Evolutionary conservation across 2,888 invertebrate species (phyloP), one percentile per base, ranked within the genome.

Genomic region (Elgonia sp.): DNA sequence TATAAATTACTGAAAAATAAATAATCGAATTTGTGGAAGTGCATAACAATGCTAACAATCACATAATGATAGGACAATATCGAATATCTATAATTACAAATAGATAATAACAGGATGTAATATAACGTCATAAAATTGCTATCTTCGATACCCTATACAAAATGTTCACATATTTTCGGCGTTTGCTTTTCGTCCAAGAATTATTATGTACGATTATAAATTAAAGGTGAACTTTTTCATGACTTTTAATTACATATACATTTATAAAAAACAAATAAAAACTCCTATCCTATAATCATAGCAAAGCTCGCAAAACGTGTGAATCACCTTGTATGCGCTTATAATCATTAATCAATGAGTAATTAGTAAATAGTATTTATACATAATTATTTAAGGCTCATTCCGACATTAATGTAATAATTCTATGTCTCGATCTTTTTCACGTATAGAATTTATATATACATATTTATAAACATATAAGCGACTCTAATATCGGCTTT

Each of bases 61-160:
- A 60, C 42, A 42, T 73, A 73, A 57, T 73, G 37, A 73, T 60
- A 20, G 40, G 53, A 73, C 60, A 73, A 42, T 73, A 73, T 73
- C 60, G 42, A 73, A 73, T 73, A 42, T 60, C 73, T 73, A 73
- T 60, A 60, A 73, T 73, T 73, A 73, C 60, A 73, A 60, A 60
- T 73, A 73, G 73, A 73, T 73, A 73, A 73, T 73, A 73, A 73
- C 73, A 40, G 42, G 14, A 42, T 73, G n/a, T 60, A 73, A 73
- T 73, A 73, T 73, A 57, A 72, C 39, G 18, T 72, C 57, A 40
- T 57, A 20, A 72, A 72, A 40, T 57, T 57, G 37, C 55, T 72
- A 72, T 57, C 10, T 12, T 40, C 40, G 39, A 37, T 18, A 69
- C 18, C 16, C 29, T 37, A 55, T 72, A 39, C 55, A 72, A 57